phyloP scores from a whole-genome alignment of 2,888 invertebrate genomes.

The Siphonodentalium dalli region DNA sequence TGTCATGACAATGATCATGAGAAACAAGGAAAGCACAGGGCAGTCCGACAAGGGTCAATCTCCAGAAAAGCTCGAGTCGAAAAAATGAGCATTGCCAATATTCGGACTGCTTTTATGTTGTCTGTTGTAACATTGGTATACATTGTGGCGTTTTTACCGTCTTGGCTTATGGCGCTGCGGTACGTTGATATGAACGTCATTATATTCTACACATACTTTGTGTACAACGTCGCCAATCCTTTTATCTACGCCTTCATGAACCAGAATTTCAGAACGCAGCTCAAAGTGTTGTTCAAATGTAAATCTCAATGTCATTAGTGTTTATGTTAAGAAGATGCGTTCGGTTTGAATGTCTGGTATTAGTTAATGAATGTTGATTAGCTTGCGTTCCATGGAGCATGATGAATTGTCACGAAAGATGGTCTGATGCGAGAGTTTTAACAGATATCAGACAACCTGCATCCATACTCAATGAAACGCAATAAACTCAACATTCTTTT shows the following conservation, averaged over 20 bases:
- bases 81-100: conserved; percentile 52
- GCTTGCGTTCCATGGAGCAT: no score
- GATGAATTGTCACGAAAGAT: no score
- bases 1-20: not conserved
- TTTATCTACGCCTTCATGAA: conserved; percentile 65
- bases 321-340: no score
- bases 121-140: conserved; percentile 63
- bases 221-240: conserved; percentile 64
- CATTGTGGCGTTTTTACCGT: conserved; percentile 61
- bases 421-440: no score
- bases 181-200: conserved; percentile 46
- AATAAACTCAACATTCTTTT: no score
- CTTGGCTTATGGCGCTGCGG: conserved; percentile 59
- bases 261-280: conserved; percentile 35
- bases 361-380: no score
- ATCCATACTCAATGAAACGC: no score
- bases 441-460: no score
- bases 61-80: no score
- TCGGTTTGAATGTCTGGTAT: no score
- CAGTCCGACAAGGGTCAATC: conserved; percentile 27
- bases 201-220: conserved; percentile 62
- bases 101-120: conserved; percentile 63
- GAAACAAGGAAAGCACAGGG: conserved; percentile 1
- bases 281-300: conserved; percentile 23
- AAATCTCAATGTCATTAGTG: no score